These are phyloP conservation scores for Cylas formicarius DNA, from an alignment of 1,140 invertebrate species.

Conservation along the genomic window DNA sequence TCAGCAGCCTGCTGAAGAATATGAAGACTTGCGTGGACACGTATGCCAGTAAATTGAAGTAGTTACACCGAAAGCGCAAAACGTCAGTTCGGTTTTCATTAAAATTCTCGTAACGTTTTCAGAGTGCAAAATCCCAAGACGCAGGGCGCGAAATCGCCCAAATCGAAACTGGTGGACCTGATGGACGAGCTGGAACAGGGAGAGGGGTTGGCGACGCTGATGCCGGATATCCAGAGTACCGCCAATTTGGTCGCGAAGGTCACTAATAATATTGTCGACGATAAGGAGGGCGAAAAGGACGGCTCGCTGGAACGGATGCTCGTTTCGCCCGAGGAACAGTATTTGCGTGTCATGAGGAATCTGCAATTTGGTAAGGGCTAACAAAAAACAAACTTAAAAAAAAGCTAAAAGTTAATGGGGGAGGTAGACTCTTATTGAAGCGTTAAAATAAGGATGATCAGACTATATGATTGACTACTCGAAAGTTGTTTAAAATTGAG, in stretches of 20 bases:
- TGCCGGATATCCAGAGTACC: slow-evolving; percentile 82
- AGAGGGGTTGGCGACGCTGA: slow-evolving; percentile 77
- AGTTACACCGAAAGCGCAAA: slow-evolving; percentile 31
- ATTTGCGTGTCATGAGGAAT: slow-evolving; percentile 78
- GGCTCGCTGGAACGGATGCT: slow-evolving; percentile 44
- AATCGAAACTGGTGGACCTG: slow-evolving; percentile 43
- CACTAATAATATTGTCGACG: slow-evolving; percentile 43
- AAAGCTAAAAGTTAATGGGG: not conserved
- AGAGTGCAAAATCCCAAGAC: slow-evolving; percentile 14
- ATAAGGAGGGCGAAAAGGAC: slow-evolving; percentile 29
- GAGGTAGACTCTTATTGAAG: too few species aligned
- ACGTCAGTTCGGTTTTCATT: not conserved
- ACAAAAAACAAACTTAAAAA: not conserved
- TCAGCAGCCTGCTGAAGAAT: slow-evolving; percentile 65
- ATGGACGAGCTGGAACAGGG: slow-evolving; percentile 71
- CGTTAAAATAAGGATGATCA: too few species aligned
- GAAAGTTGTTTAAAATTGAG: not conserved
- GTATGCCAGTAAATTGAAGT: slow-evolving; percentile 77
- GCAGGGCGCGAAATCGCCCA: slow-evolving; percentile 25
- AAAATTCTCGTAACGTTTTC: not conserved
- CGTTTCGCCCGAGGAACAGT: slow-evolving; percentile 61
- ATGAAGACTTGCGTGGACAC: slow-evolving; percentile 89
- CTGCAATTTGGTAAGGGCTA: slow-evolving; percentile 72
- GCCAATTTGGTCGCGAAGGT: slow-evolving; percentile 67
- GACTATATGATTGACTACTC: not conserved